A percentile compares a stretch with the other conserved stretches of the same genome.
Evolutionary conservation across 1,140 invertebrate genomes (phyloP).

Genomic region (Anoplolepis gracilipes): DNA sequence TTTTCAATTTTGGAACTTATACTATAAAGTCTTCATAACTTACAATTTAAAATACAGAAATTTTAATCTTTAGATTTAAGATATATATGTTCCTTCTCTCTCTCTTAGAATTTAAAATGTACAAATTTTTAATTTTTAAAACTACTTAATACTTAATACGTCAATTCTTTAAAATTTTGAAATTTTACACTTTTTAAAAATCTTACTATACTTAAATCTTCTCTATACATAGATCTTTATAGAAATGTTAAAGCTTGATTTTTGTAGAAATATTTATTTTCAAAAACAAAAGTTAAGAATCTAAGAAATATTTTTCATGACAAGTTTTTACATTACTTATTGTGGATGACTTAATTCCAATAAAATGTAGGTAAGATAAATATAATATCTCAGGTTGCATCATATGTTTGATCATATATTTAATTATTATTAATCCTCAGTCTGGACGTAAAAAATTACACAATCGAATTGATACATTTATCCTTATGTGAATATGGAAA

Average conservation of each 20-base stretch:
- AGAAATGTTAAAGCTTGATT: background rate
- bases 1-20: background rate
- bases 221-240: too few relatives aligned
- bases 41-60: background rate
- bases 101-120: background rate
- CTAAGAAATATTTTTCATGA: background rate
- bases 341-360: background rate
- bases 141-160: background rate
- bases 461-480: background rate
- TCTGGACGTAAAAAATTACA: background rate
- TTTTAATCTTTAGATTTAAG: too few relatives aligned
- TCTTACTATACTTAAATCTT: background rate
- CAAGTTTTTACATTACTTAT: background rate
- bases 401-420: too few relatives aligned
- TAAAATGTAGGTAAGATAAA: too few relatives aligned
- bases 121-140: background rate
- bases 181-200: background rate
- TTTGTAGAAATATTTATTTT: background rate
- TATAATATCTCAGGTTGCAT: too few relatives aligned
- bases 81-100: too few relatives aligned
- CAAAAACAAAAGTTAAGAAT: background rate
- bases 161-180: background rate
- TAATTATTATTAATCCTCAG: too few relatives aligned
- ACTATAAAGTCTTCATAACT: background rate
- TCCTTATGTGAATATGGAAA: background rate